Evolutionary conservation across 2,113 vertebrate genomes (phyloP).

Genomic region (Sylvia atricapilla): DNA sequence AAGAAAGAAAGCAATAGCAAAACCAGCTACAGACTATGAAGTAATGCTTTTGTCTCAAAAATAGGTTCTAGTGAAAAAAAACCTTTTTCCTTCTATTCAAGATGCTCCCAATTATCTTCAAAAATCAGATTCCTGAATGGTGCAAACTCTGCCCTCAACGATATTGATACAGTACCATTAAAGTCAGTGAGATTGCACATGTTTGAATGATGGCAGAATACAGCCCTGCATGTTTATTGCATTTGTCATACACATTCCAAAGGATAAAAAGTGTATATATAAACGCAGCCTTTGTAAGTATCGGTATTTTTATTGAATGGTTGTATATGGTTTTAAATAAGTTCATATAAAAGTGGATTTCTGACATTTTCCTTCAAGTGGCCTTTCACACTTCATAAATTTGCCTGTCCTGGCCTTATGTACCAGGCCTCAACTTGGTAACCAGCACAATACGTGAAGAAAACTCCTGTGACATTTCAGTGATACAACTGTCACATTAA

Average conservation of each 20-base stretch:
- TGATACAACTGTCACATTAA: neutral
- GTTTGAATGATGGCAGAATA: neutral
- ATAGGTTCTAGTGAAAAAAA: neutral
- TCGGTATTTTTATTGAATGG: neutral
- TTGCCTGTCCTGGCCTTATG: neutral
- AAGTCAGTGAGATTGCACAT: neutral
- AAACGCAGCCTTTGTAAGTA: neutral
- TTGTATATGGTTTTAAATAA: neutral
- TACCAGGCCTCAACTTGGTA: neutral
- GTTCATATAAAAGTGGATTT: neutral
- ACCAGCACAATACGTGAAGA: neutral
- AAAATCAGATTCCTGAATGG: neutral
- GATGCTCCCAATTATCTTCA: neutral
- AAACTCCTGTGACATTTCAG: neutral
- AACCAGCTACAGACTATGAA: neutral
- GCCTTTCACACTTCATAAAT: neutral
- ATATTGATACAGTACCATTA: neutral
- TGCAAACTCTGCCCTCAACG: neutral
- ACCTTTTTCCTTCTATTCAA: neutral
- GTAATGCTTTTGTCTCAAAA: neutral
- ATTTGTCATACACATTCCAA: neutral
- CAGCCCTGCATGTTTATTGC: neutral
- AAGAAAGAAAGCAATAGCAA: neutral
- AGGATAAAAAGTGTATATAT: neutral
- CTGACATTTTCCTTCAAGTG: neutral